Conservation (phyloP, 2,113 vertebrate species). For the Hiodon alosoides region DNA sequence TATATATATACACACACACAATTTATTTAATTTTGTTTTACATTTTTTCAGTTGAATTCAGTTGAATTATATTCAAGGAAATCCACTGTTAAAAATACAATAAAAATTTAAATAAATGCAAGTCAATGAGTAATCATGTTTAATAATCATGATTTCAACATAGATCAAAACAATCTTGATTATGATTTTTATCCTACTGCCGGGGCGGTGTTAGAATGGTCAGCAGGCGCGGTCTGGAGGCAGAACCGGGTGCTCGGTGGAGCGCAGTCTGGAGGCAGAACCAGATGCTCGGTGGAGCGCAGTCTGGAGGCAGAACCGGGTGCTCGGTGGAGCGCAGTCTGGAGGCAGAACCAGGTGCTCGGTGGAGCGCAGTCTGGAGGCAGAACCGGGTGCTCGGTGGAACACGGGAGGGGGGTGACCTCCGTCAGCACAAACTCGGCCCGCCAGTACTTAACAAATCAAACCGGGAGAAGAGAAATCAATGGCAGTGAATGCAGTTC, state of each 20-base stretch:
- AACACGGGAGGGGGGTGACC: conserved; percentile 3
- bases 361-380: conserved; percentile 13
- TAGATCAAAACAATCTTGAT: too few relatives aligned
- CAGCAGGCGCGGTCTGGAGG: conserved; percentile 39
- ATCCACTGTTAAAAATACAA: too few relatives aligned
- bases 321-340: conserved; percentile 37
- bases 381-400: conserved; percentile 22
- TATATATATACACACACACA: too few relatives aligned
- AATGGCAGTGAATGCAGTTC: conserved; percentile 50
- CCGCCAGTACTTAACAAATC: conserved; percentile 57
- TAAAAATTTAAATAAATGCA: too few relatives aligned
- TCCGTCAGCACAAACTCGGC: conserved; percentile 40
- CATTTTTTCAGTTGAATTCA: too few relatives aligned
- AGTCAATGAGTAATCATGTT: too few relatives aligned
- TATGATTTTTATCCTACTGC: too few relatives aligned
- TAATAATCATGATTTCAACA: too few relatives aligned
- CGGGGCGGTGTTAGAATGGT: conserved; percentile 42
- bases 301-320: conserved; percentile 31
- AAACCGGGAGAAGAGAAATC: conserved; percentile 57
- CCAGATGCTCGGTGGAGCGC: conserved; percentile 18
- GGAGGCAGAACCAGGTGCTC: too few relatives aligned
- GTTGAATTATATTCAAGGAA: too few relatives aligned
- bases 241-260: conserved; percentile 22
- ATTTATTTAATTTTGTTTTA: too few relatives aligned
- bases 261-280: too few relatives aligned